Base-by-base conservation (phyloP, 2,113 vertebrate genomes). In the Shinisaurus crocodilurus region DNA sequence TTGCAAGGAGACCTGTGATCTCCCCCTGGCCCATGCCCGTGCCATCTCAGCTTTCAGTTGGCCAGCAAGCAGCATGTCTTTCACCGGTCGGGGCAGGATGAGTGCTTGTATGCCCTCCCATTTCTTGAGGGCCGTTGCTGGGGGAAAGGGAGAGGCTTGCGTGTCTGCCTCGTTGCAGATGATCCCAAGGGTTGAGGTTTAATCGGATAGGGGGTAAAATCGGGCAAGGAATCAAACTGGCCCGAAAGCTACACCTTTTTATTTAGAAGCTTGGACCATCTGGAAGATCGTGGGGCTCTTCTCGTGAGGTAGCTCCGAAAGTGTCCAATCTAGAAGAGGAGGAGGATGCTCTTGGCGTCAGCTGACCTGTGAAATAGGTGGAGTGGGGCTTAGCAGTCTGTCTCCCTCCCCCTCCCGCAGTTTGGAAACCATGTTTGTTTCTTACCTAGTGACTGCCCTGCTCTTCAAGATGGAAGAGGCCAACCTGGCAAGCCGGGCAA, bases 381-480 rank as follows among this genome's bases (percentile, higher is more conserved):
- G 18, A 75, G 54, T 9, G 54, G 13, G 54, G 54, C 54, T 54
- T 12, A 54, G 54, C 54, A 2, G 54, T 54, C 54, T 54, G 12
- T 60, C 48, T 7, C 1, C 23, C 54, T 74, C 2, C 50, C 81
- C 9, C 60, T 85, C 45, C 32, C 20, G n/a, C n/a, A 20, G 16
- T 65, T 85, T 85, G 34, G 83, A 23, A 77, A 54, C 10, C 7
- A 57, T 79, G 43, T 79, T 88, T 91, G 13, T 87, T 29, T 82
- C 67, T 91, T 77, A 79, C 87, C 70, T 92, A 98, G 98, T 98
- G 96, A 99, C 98, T 1, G 98, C 98, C 88, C 96, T 99, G 90
- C 98, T 99, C 82, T 99, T 99, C 94, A 99, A 99, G 95, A 99
- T 99, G 98, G 98, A 99, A 90, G 98, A 99, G 95, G 98, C 98